Base-by-base conservation (phyloP, 2,888 invertebrate species). In the Hipparchia semele region DNA sequence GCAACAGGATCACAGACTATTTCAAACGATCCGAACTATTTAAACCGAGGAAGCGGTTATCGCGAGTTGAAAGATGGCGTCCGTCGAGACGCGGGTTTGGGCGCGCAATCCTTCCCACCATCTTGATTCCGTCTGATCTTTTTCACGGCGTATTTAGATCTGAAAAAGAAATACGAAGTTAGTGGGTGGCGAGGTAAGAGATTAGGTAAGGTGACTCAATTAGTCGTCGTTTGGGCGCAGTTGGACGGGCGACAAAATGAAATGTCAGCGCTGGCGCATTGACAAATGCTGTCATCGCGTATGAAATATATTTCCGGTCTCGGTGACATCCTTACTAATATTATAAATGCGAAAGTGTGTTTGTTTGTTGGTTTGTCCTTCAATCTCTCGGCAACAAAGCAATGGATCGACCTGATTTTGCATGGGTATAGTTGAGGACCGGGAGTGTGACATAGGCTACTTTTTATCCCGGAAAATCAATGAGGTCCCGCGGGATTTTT, bases 81-180 rank as follows among this genome's bases (percentile, higher is more conserved):
- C 83, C 78, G 74, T 78, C 78, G 75, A 82, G 84, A 84, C 86
- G 86, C 83, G 82, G 78, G 83, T 82, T 87, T 90, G 90, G 89
- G 89, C 91, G 90, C 88, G 89, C 86, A 87, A 88, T 83, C 85
- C 76, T 81, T 77, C 80, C 80, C 85, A 90, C 90, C 93, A 92
- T 93, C 83, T 87, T 92, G 86, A 70, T 78, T 78, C 84, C 80
- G 58, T 86, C 82, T 86, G 87, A 87, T 87, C 84, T 88, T 90
- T 90, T 90, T 89, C 90, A 88, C 89, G 85, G 82, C 83, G 86
- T 85, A 87, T 88, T 89, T 91, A 86, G 88, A 88, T 79, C 92
- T 92, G 92, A 84, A 92, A 91, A 90, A 84, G 90, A 91, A 90
- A 80, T 82, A 87, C 85, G 77, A 77, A 79, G 85, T 91, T 84